Evolutionary conservation across 2,797 vertebrate species (phyloP).

Genomic region (Gallinago nigripennis): DNA sequence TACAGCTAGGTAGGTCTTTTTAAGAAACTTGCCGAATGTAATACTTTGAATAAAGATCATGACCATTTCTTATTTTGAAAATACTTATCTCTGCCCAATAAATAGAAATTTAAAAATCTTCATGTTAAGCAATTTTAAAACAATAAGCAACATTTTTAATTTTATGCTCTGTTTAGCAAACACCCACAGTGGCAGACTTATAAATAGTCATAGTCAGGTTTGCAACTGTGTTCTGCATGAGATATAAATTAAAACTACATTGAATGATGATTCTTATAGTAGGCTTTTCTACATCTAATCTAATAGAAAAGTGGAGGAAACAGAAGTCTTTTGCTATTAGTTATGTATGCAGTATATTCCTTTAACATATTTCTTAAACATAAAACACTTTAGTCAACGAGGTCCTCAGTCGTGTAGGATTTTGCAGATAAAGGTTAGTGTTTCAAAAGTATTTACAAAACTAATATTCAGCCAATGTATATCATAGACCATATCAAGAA

Average conservation of each 20-base stretch:
- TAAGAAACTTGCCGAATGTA: background rate
- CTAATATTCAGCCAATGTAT: background rate
- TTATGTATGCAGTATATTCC: background rate
- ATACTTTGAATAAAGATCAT: background rate
- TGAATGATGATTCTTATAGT: background rate
- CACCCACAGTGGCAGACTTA: background rate
- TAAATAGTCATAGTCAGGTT: background rate
- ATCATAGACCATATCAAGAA: background rate
- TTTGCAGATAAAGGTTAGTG: background rate
- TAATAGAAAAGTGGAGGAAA: background rate
- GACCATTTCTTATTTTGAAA: background rate
- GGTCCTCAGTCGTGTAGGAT: background rate
- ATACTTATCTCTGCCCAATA: background rate
- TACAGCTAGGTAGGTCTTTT: accelerated
- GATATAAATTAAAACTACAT: background rate
- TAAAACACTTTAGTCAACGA: background rate
- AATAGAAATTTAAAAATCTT: background rate
- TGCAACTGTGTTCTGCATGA: background rate
- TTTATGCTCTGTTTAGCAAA: conserved; percentile 14
- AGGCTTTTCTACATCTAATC: background rate
- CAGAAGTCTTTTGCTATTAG: background rate
- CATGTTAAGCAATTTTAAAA: background rate
- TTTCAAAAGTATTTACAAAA: background rate
- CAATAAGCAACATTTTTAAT: background rate
- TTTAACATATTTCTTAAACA: background rate